Conservation (phyloP, 2,797 vertebrate genomes). For the Apogon talboti region DNA sequence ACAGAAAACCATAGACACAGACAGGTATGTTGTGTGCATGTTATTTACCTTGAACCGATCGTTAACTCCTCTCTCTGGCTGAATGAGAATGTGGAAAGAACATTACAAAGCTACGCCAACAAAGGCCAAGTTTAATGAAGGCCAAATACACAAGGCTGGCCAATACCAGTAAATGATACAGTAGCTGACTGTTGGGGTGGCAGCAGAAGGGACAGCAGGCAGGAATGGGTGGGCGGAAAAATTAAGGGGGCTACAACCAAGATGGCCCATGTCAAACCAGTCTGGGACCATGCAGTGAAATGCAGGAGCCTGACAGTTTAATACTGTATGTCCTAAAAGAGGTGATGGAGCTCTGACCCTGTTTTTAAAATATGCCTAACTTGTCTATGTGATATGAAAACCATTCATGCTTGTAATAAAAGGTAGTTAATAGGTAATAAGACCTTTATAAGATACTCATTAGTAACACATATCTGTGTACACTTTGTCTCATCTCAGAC, state of each 20-base stretch:
- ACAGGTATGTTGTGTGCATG: conserved; percentile 41
- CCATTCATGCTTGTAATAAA: too few relatives aligned
- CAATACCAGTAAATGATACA: conserved; percentile 49
- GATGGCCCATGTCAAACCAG: conserved; percentile 31
- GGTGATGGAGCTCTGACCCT: not conserved
- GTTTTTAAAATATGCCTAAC: too few relatives aligned
- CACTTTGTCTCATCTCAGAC: too few relatives aligned
- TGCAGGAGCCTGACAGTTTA: conserved; percentile 31
- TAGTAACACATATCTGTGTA: too few relatives aligned
- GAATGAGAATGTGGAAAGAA: conserved; percentile 81
- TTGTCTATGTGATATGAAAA: too few relatives aligned
- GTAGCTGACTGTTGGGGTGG: conserved; percentile 54
- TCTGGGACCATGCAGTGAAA: conserved; percentile 62
- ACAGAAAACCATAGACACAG: conserved; percentile 59
- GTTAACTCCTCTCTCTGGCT: conserved; percentile 83
- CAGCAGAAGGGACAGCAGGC: conserved; percentile 59
- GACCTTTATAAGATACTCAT: too few relatives aligned
- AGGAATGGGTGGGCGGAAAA: conserved; percentile 24
- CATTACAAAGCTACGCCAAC: conserved; percentile 71
- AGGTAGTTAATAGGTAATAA: too few relatives aligned
- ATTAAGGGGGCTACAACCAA: conserved; percentile 37
- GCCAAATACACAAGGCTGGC: conserved; percentile 54
- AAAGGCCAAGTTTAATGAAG: conserved; percentile 45
- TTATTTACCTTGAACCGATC: conserved; percentile 83
- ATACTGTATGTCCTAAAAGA: conserved; percentile 16